phyloP scores from a whole-genome alignment of 2,888 invertebrate species.

The Eilema depressum region DNA sequence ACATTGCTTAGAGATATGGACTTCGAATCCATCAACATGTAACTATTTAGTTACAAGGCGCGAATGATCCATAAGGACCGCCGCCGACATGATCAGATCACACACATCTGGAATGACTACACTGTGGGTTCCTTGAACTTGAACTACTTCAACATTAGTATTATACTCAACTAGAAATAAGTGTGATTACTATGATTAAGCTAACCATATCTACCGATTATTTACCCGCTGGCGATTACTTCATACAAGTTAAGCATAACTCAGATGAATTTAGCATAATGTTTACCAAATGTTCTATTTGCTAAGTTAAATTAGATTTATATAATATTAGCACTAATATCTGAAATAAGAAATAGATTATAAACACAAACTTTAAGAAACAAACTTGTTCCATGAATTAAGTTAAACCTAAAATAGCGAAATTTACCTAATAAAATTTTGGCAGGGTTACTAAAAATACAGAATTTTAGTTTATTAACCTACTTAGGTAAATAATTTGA shows the following conservation, averaged over 20 bases:
- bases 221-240: neutral
- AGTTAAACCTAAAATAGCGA: neutral
- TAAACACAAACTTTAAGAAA: neutral
- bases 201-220: too few species aligned
- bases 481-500: neutral
- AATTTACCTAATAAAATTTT: neutral
- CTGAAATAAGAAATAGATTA: neutral
- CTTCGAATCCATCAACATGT: conserved; percentile 51
- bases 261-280: neutral
- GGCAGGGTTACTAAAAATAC: neutral
- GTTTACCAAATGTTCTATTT: neutral
- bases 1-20: conserved; percentile 66
- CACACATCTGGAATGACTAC: neutral
- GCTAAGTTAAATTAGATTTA: neutral
- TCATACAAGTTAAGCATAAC: neutral
- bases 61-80: neutral
- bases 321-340: neutral
- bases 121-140: neutral
- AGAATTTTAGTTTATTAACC: neutral
- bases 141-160: neutral
- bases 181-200: neutral
- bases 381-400: neutral
- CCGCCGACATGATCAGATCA: neutral
- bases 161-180: neutral
- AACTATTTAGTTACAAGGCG: conserved; percentile 10